Evolutionary conservation across 2,113 vertebrate species (phyloP), one percentile per base, ranked within the genome.

Genomic region (Antechinus stuartii): DNA sequence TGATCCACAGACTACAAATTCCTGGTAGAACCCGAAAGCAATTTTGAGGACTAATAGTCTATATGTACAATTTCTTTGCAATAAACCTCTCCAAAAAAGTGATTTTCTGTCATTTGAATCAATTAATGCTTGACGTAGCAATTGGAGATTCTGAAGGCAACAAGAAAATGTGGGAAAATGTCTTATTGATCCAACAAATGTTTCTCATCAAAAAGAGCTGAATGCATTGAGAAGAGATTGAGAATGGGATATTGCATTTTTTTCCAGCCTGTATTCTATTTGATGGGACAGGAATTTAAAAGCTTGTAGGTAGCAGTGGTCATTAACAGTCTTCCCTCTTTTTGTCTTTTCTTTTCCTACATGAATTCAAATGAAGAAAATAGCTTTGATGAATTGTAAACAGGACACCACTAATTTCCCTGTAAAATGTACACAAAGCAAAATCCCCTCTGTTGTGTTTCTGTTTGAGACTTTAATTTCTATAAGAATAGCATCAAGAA

Each of bases 121-220:
- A 98, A 97, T 98, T 98, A 98, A 98, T 97, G 98, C 93, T 94
- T 97, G n/a, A 89, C 23, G 94, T 96, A 61, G 97, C 97, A 97
- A 96, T 50, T 68, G 89, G 10, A 97, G 49, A 16, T 95, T 97
- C 97, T 93, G 96, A 91, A 97, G 97, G 68, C 49, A 94, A 89
- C 93, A 98, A 56, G 95, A 98, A 98, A 97, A 97, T 94, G 94
- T 96, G 90, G 96, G 96, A 96, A 98, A 98, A 98, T 97, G 94
- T 97, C 91, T 97, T 98, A 99, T 98, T 97, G 98, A 98, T 98
- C 97, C 94, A 92, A 89, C 46, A 90, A 46, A 2, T 47, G 95
- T 3, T 96, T 96, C 96, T 98, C 96, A 97, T 68, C 30, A 97
- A 97, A 95, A 97, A 90, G 56, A 97, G 19, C 97, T 98, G 94